These are phyloP conservation scores for Sesamia inferens DNA, from an alignment of 2,888 invertebrate species.

Conservation along the genomic window DNA sequence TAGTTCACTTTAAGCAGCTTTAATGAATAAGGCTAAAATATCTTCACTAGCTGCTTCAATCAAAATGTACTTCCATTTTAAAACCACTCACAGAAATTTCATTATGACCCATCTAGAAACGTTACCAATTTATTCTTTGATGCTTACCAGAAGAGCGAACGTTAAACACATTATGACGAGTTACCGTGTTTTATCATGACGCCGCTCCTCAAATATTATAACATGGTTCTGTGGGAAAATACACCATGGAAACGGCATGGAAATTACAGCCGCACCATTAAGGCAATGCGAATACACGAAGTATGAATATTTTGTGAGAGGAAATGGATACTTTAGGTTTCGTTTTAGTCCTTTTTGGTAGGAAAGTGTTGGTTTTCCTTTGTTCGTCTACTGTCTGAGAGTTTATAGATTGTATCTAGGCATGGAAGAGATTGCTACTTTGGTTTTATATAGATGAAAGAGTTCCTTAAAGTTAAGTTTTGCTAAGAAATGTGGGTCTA, in stretches of 20 bases:
- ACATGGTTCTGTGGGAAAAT: slow-evolving; percentile 72
- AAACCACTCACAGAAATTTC: not conserved
- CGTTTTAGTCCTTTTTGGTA: slow-evolving; percentile 38
- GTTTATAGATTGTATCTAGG: slow-evolving; percentile 2
- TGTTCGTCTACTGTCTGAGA: slow-evolving; percentile 1
- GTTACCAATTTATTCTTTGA: slow-evolving; percentile 72
- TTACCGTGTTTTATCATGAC: slow-evolving; percentile 75
- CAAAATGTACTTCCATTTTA: not conserved
- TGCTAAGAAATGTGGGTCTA: not conserved
- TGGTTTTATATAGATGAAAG: not conserved
- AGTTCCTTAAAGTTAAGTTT: not conserved
- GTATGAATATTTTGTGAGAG: slow-evolving; percentile 66
- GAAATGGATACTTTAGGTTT: slow-evolving; percentile 56
- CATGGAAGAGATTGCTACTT: not conserved
- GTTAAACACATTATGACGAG: slow-evolving; percentile 85
- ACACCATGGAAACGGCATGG: slow-evolving; percentile 70
- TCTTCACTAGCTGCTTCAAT: not conserved
- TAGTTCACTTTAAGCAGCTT: too few species aligned
- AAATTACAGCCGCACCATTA: slow-evolving; percentile 73
- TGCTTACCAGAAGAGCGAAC: slow-evolving; percentile 66
- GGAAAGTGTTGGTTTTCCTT: slow-evolving; percentile 25
- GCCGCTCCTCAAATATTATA: slow-evolving; percentile 69
- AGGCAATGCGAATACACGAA: slow-evolving; percentile 66
- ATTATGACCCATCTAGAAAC: slow-evolving; percentile 19
- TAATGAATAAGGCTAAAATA: too few species aligned